These are phyloP conservation scores for Diphyllodes magnificus DNA, from an alignment of 2,113 vertebrate genomes.

Conservation along the genomic window DNA sequence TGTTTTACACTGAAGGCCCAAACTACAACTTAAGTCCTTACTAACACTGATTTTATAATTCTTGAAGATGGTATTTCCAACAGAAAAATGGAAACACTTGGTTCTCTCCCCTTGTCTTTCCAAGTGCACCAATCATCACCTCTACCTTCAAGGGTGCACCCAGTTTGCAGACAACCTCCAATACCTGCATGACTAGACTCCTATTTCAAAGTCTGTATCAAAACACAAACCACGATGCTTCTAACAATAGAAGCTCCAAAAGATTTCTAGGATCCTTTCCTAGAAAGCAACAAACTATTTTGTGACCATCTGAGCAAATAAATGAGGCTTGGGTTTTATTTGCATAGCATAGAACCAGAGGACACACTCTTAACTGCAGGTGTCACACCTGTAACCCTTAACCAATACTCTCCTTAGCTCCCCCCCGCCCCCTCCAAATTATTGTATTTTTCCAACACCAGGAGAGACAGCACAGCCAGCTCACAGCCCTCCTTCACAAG, in stretches of 20 bases:
- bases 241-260: background rate
- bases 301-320: background rate
- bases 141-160: background rate
- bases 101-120: background rate
- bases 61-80: background rate
- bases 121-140: background rate
- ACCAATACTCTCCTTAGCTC: fast-evolving
- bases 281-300: background rate
- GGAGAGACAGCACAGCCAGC: background rate
- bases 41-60: background rate
- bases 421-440: background rate
- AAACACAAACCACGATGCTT: background rate
- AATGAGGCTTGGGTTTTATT: background rate
- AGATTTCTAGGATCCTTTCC: background rate
- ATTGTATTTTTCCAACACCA: background rate
- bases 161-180: background rate
- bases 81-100: background rate
- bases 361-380: fast-evolving
- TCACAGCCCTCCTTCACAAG: background rate
- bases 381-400: background rate
- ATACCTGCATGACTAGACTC: fast-evolving
- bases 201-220: background rate
- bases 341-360: background rate
- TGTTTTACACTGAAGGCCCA: background rate
- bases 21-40: background rate